Percentiles rank a stretch among this genome's conserved stretches.
Evolutionary conservation across 2,113 vertebrate genomes (phyloP).

Genomic region (Lepisosteus osseus): DNA sequence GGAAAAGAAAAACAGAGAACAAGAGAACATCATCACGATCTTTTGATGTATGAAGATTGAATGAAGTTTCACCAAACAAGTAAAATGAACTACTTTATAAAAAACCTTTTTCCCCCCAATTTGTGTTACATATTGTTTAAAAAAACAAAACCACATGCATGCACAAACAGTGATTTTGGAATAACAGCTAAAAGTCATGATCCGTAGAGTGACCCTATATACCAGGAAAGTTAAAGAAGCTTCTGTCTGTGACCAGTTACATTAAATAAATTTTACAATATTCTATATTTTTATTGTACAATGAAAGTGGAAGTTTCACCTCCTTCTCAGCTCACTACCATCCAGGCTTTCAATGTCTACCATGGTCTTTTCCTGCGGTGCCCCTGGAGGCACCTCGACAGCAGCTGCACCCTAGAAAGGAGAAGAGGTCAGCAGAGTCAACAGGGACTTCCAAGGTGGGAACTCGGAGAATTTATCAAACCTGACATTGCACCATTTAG

Average conservation of each 20-base stretch:
- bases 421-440: neutral
- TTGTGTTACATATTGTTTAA: too few relatives aligned
- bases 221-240: too few relatives aligned
- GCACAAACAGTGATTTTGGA: neutral
- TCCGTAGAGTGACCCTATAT: too few relatives aligned
- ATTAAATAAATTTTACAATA: too few relatives aligned
- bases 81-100: neutral
- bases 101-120: too few relatives aligned
- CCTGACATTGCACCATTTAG: too few relatives aligned
- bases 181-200: too few relatives aligned
- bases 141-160: neutral
- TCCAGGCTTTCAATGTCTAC: slow-evolving; percentile 59
- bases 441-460: neutral
- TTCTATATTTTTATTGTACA: neutral
- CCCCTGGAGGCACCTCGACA: slow-evolving; percentile 77
- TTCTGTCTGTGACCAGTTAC: too few relatives aligned
- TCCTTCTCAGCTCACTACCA: slow-evolving; percentile 63
- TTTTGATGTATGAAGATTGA: too few relatives aligned
- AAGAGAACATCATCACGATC: neutral
- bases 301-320: slow-evolving; percentile 53
- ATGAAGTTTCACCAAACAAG: neutral
- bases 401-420: slow-evolving; percentile 56
- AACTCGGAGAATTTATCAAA: too few relatives aligned
- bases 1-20: neutral
- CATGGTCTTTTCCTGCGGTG: slow-evolving; percentile 73